Base-by-base conservation (phyloP, 1,140 invertebrate species). In the Sarcophaga bullata region DNA sequence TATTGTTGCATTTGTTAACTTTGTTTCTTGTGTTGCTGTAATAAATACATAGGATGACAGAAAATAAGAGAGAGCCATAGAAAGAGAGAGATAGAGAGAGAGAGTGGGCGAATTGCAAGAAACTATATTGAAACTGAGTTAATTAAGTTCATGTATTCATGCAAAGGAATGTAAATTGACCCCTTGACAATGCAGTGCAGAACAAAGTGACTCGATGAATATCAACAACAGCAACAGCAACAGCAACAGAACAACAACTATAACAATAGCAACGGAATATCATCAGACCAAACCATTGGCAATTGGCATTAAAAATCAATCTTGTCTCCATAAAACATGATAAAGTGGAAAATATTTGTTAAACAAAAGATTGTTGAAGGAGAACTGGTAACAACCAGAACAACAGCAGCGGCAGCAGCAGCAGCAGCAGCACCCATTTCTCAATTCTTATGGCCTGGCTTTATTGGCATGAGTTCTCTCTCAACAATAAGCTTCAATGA, bases 301-400 rank as follows among this genome's bases (percentile, higher is more conserved):
- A 37, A 37, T 17, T 68, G 62, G 17, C 62, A 68, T 68, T 68
- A 68, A 68, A 68, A 68, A 68, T 68, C 62, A 68, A 68, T 68
- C 62, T 68, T 68, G 62, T 68, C 62, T 68, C 62, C 17, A 68
- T 68, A 68, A 68, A 68, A 68, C 62, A 68, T 68, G 62, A 68
- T 68, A 19, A 68, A 68, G 62, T 68, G 50, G 50, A 52, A 52
- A 13, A 52, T 52, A 52, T 52, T 52, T 52, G 13, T 13, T 10
- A 52, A 52, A 52, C 9, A 52, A 52, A 52, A 10, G 13, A 9
- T 10, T 13, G 13, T 13, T 10, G 50, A 52, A 52, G 13, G 6
- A 52, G 1, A 52, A 52, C 6, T 10, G 8, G 6, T 6, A 52
- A 52, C 8, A 52, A 10, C 49, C 6, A 50, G 49, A n/a, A n/a